A percentile compares a stretch with the other conserved stretches of the same genome.
Conservation (phyloP, 2,797 vertebrate genomes). For the Hippocampus kuda region DNA sequence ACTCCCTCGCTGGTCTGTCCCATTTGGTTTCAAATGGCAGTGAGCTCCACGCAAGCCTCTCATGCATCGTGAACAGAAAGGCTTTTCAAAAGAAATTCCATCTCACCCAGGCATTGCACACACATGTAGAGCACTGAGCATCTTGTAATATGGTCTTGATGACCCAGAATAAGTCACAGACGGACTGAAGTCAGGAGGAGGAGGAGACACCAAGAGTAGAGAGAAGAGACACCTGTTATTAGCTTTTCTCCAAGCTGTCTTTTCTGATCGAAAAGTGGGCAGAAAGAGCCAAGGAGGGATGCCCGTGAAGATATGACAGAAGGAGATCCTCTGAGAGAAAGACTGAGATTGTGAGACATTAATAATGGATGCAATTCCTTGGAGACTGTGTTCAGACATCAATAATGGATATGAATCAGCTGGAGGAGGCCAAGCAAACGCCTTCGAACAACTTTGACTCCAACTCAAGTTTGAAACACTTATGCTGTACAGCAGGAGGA, state of each 20-base stretch:
- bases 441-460: conserved; percentile 7
- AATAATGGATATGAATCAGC: conserved; percentile 55
- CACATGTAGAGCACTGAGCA: conserved; percentile 18
- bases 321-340: conserved; percentile 50
- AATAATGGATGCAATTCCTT: conserved; percentile 57
- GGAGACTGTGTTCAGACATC: conserved; percentile 53
- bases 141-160: conserved; percentile 23
- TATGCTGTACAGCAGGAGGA: too few relatives aligned
- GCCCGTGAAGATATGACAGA: conserved; percentile 27
- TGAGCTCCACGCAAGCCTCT: too few relatives aligned
- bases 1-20: too few relatives aligned
- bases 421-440: conserved; percentile 35
- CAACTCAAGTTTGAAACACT: conserved; percentile 1
- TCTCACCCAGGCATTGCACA: conserved; percentile 27
- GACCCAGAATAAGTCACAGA: conserved; percentile 32
- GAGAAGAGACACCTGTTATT: conserved; percentile 53
- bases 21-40: too few relatives aligned
- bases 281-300: conserved; percentile 18
- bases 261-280: conserved; percentile 19
- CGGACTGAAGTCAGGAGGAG: conserved; percentile 14
- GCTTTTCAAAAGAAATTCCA: conserved; percentile 40
- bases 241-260: conserved; percentile 50
- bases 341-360: conserved; percentile 40
- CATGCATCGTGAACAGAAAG: conserved; percentile 24
- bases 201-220: conserved; percentile 6